A percentile compares a stretch with the other conserved stretches of the same genome.
These are phyloP conservation scores for Nomada hirtipes DNA, from an alignment of 2,888 invertebrate species.

Conservation along the genomic window DNA sequence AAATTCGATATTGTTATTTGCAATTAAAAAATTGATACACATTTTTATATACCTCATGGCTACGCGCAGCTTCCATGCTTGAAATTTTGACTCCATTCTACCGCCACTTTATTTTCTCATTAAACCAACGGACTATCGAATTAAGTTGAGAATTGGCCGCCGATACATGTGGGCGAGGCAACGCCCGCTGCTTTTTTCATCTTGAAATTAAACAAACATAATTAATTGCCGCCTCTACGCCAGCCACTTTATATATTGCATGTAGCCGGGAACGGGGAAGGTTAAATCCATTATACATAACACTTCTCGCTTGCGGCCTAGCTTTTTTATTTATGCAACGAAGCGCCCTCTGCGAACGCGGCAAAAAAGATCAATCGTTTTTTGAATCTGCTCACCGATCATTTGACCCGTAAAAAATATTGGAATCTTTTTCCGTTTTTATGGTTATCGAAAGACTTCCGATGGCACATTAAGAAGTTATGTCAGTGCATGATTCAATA, in stretches of 20 bases:
- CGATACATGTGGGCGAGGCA: conserved; percentile 30
- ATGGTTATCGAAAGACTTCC: no score
- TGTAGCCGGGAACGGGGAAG: conserved; percentile 38
- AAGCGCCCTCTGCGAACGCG: conserved; percentile 33
- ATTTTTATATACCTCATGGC: no score
- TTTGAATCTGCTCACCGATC: neutral
- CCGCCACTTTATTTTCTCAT: no score
- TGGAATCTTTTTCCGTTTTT: no score
- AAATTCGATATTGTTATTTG: no score
- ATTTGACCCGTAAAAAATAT: neutral
- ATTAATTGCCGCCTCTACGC: conserved; percentile 61
- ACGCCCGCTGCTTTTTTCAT: conserved; percentile 56
- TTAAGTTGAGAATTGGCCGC: conserved; percentile 1
- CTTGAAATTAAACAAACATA: conserved; percentile 67
- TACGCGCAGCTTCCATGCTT: no score
- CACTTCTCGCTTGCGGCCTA: conserved; percentile 41
- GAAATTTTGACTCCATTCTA: no score
- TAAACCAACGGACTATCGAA: neutral
- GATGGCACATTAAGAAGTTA: no score
- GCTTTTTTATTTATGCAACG: conserved; percentile 56
- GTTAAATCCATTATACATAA: conserved; percentile 60
- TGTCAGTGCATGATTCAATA: neutral
- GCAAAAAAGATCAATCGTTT: conserved; percentile 23
- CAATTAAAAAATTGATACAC: no score
- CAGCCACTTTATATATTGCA: conserved; percentile 21